Percentiles rank a stretch among this genome's conserved stretches.
Conservation (phyloP, 2,113 vertebrate genomes). For the Pica pica region DNA sequence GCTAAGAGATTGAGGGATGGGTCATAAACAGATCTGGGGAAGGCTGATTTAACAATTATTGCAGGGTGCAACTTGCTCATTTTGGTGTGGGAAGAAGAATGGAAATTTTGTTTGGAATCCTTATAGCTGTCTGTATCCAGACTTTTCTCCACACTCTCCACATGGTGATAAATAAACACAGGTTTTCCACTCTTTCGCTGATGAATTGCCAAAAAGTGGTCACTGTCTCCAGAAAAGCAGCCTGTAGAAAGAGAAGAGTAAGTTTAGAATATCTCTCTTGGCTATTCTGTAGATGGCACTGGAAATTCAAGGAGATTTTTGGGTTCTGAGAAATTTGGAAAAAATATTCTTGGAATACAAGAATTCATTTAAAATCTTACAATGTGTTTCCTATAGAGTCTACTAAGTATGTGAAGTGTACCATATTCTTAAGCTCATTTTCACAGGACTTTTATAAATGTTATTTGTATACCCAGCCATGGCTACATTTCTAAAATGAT, state of each 20-base stretch:
- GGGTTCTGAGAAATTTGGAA: neutral
- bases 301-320: neutral
- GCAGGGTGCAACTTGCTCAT: conserved; percentile 62
- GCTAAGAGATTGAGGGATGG: conserved; percentile 74
- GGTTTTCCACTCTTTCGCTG: conserved; percentile 71
- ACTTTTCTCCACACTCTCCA: conserved; percentile 73
- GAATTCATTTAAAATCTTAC: neutral
- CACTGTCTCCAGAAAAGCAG: conserved; percentile 73
- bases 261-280: neutral
- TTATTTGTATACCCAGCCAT: neutral
- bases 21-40: conserved; percentile 70
- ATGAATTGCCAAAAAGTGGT: conserved; percentile 69
- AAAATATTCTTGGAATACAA: neutral
- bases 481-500: neutral
- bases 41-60: conserved; percentile 69
- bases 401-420: neutral
- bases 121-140: conserved; percentile 67
- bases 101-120: conserved; percentile 62
- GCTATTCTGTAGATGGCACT: neutral
- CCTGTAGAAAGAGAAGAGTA: conserved; percentile 58
- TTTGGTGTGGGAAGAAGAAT: conserved; percentile 46
- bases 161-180: conserved; percentile 70
- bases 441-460: neutral
- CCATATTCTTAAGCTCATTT: neutral
- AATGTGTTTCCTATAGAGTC: neutral